These are phyloP conservation scores for Salmo trutta DNA, from an alignment of 2,797 vertebrate species.

Conservation along the genomic window DNA sequence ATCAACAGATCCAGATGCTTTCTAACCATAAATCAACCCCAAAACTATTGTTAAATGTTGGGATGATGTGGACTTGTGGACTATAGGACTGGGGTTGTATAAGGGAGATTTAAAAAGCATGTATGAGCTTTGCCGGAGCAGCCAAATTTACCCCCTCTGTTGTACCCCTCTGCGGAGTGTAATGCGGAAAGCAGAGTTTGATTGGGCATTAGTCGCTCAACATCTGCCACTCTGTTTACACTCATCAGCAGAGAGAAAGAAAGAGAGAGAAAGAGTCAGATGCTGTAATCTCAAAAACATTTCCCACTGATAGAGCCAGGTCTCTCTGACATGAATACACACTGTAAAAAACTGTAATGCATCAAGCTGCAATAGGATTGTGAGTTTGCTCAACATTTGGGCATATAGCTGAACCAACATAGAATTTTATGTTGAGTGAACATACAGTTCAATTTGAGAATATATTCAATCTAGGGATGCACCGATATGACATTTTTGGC, in stretches of 20 bases:
- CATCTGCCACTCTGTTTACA: conserved; percentile 84
- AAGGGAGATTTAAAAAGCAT: conserved; percentile 48
- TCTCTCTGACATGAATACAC: conserved; percentile 63
- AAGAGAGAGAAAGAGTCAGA: conserved; percentile 34
- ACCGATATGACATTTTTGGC: no score
- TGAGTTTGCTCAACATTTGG: no score
- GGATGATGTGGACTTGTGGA: conserved; percentile 38
- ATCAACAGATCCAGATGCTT: conserved; percentile 9
- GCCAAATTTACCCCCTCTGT: conserved; percentile 69
- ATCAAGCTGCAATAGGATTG: no score
- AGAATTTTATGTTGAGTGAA: no score
- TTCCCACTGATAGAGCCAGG: conserved; percentile 79
- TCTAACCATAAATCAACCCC: background rate
- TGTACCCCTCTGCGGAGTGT: conserved; percentile 73
- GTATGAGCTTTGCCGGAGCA: conserved; percentile 50
- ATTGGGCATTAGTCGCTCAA: conserved; percentile 70
- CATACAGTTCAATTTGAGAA: no score
- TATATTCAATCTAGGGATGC: no score
- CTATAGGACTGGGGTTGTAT: conserved; percentile 14
- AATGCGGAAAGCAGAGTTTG: background rate
- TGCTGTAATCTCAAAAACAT: conserved; percentile 80
- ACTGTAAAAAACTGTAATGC: conserved; percentile 39
- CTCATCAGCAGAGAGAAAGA: conserved; percentile 62
- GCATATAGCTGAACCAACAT: no score
- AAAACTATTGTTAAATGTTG: conserved; percentile 7